Percentiles rank a stretch among this genome's conserved stretches.
phyloP scores from a whole-genome alignment of 1,140 invertebrate genomes.

The Pteromalus puparum region DNA sequence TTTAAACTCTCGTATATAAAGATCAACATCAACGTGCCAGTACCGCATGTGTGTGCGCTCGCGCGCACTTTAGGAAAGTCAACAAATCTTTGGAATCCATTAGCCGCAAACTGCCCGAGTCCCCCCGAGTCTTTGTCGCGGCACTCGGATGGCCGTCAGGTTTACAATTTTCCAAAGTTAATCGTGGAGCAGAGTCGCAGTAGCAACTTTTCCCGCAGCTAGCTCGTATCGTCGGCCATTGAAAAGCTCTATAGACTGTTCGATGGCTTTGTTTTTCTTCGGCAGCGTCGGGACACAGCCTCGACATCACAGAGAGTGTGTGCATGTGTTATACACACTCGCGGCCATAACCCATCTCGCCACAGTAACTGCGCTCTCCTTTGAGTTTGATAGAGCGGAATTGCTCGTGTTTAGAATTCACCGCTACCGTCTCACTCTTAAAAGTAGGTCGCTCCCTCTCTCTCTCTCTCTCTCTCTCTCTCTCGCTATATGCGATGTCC shows the following conservation, averaged over 20 bases:
- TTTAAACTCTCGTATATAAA: not conserved
- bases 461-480: too few relatives aligned
- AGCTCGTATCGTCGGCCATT: not conserved
- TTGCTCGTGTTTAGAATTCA: conserved; percentile 58
- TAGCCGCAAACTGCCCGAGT: not conserved
- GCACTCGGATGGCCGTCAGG: not conserved
- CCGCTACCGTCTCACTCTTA: conserved; percentile 14
- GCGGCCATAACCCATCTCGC: not conserved
- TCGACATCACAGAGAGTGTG: too few relatives aligned
- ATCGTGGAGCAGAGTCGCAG: not conserved
- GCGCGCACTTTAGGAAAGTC: not conserved
- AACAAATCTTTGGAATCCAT: not conserved
- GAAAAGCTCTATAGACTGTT: not conserved
- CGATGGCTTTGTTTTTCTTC: conserved; percentile 16
- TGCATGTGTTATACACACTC: not conserved
- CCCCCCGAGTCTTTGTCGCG: not conserved
- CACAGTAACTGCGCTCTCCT: not conserved
- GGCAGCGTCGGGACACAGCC: not conserved
- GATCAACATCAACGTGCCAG: not conserved
- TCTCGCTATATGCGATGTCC: conserved; percentile 16
- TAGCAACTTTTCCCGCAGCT: not conserved
- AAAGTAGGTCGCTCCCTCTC: conserved; percentile 52
- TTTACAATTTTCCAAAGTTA: conserved; percentile 7
- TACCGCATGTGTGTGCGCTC: too few relatives aligned
- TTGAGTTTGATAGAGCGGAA: conserved; percentile 43